Percentiles rank a stretch among this genome's conserved stretches.
phyloP scores from a whole-genome alignment of 2,888 invertebrate genomes.

The Dusona sp. region DNA sequence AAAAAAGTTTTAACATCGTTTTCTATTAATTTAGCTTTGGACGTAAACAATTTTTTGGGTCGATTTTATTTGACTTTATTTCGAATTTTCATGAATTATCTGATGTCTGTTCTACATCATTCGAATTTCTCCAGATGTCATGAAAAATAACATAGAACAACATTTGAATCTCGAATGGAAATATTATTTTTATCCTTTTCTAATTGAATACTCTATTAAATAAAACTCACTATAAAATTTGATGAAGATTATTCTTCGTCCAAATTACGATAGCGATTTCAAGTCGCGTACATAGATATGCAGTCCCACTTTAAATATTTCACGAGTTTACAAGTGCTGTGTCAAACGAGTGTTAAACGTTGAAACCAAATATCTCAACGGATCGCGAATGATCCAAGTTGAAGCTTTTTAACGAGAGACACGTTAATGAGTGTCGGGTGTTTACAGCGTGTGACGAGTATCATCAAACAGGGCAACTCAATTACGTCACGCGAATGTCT shows the following conservation, averaged over 20 bases:
- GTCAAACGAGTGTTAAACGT: constrained; percentile 17
- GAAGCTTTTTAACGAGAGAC: constrained; percentile 22
- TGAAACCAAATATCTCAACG: constrained; percentile 34
- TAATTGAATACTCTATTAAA: background rate
- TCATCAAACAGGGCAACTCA: constrained; percentile 42
- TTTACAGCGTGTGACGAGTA: constrained; percentile 47
- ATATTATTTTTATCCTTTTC: background rate
- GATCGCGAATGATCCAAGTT: constrained; percentile 1
- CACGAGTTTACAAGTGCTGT: background rate
- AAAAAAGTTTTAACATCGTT: too few relatives aligned
- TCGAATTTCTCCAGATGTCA: too few relatives aligned
- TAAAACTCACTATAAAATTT: background rate
- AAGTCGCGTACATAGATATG: background rate
- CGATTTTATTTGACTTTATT: too few relatives aligned
- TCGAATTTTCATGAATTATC: too few relatives aligned
- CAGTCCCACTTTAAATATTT: background rate
- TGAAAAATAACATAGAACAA: too few relatives aligned
- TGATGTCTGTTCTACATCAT: too few relatives aligned
- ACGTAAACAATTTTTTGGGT: background rate
- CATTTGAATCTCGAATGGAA: background rate
- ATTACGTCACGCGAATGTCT: constrained; percentile 38
- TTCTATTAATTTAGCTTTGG: background rate
- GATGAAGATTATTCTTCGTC: background rate
- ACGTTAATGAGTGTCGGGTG: constrained; percentile 43
- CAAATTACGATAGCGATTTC: background rate